Conservation (phyloP, 1,140 invertebrate genomes). For the Delia radicum region DNA sequence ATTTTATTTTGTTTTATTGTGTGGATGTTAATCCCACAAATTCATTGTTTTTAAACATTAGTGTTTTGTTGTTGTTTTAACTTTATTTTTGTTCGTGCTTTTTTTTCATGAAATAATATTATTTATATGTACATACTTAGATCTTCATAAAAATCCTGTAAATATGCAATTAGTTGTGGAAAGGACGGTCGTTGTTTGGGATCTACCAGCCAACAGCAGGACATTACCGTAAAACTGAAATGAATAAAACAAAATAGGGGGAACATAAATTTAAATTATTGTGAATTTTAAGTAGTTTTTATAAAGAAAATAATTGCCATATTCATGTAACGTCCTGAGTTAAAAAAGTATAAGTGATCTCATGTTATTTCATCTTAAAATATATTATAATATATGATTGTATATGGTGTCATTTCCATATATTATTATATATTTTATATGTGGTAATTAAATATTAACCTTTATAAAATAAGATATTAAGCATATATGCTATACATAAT, state of each 20-base stretch:
- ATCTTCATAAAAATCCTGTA: conserved; percentile 87
- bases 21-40: too few species aligned
- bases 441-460: too few species aligned
- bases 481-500: too few species aligned
- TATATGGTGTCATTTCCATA: too few species aligned
- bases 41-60: not conserved
- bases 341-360: too few species aligned
- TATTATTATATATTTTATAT: too few species aligned
- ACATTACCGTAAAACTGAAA: conserved; percentile 84
- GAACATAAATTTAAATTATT: not conserved
- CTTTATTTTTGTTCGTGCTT: not conserved
- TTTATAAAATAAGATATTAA: too few species aligned
- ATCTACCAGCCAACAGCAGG: conserved; percentile 82
- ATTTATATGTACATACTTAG: conserved; percentile 75
- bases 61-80: not conserved
- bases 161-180: conserved; percentile 77
- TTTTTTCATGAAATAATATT: not conserved
- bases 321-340: too few species aligned
- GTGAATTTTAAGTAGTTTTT: too few species aligned
- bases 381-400: too few species aligned
- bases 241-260: conserved; percentile 20
- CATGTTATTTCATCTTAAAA: too few species aligned
- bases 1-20: not conserved
- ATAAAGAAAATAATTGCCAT: too few species aligned
- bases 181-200: conserved; percentile 81